Evolutionary conservation across 2,113 vertebrate species (phyloP).

Genomic region (Oreochromis aureus): DNA sequence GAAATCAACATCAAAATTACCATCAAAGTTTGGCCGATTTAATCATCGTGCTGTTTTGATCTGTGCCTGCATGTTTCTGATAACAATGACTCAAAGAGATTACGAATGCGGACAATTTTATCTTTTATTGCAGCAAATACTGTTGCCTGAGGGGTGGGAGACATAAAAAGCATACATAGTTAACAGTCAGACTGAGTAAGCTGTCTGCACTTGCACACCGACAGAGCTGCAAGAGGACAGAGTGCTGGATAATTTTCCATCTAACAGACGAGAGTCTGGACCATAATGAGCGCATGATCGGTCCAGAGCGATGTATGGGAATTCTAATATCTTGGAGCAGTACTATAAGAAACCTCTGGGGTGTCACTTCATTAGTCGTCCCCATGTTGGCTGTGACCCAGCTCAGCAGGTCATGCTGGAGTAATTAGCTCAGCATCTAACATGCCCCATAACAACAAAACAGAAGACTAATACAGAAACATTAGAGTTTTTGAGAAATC

Average conservation of each 20-base stretch:
- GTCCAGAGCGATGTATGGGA: slow-evolving; percentile 9
- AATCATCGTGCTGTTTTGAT: slow-evolving; percentile 10
- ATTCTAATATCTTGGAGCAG: slow-evolving; percentile 6
- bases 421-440: slow-evolving; percentile 54
- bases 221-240: slow-evolving; percentile 6
- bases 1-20: slow-evolving; percentile 28
- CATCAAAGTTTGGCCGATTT: neutral
- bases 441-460: neutral
- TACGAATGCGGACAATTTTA: slow-evolving; percentile 11
- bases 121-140: slow-evolving; percentile 1
- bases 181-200: slow-evolving; percentile 30
- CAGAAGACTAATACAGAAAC: neutral
- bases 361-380: slow-evolving; percentile 44
- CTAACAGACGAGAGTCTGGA: slow-evolving; percentile 27
- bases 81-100: slow-evolving; percentile 30
- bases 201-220: neutral
- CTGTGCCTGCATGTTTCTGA: slow-evolving; percentile 32
- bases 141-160: neutral
- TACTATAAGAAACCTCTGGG: neutral
- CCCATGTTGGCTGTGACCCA: slow-evolving; percentile 37
- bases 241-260: slow-evolving; percentile 31
- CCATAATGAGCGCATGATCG: slow-evolving; percentile 25
- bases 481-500: neutral
- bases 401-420: slow-evolving; percentile 33
- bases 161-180: slow-evolving; percentile 9